Evolutionary conservation across 2,888 invertebrate genomes (phyloP), one percentile per base, ranked within the genome.

Genomic region (Dryococelus australis): DNA sequence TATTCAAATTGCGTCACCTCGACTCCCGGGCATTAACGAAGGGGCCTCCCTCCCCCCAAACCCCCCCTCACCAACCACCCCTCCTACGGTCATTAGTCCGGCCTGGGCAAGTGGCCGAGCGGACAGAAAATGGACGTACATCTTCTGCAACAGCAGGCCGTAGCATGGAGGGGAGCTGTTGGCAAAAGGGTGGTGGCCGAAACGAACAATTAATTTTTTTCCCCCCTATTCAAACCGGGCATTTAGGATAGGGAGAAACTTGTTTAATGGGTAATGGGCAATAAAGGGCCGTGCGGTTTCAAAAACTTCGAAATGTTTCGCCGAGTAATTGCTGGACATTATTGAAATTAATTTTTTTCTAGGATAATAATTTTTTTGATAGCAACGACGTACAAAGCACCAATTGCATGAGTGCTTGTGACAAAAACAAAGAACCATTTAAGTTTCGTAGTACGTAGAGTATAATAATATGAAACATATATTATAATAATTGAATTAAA

Each of bases 1-100:
- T 65, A 65, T 65, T 65, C 65, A 65, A 65, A 65, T 65, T n/a
- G 65, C 65, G 65, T 65, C 65, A 65, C 65, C 65, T 65, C 65
- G 65, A 20, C 65, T 10, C 24, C n/a, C 6, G 65, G 65, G 65
- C 65, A 65, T 65, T 65, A 65, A 65, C 65, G 65, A 65, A 65
- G 65, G 47, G 47, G 24, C 6, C 65, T 24, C 65, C 65, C 65
- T 2, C 6, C 20, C 65, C 65, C n/a, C n/a, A n/a, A n/a, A n/a
- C n/a, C 51, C 51, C 8, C 51, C 51, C 20, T 2, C 20, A 1
- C 51, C 8, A 6, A 4, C 8, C 51, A 51, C 51, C 51, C 51
- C 51, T 13, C n/a, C n/a, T 1, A 4, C 47, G 8, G 47, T 47
- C 47, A 47, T 47, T 47, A 47, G 47, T 47, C 47, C 47, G 47